Evolutionary conservation across 2,113 vertebrate species (phyloP).

Genomic region (Machaerirhynchus nigripectus): DNA sequence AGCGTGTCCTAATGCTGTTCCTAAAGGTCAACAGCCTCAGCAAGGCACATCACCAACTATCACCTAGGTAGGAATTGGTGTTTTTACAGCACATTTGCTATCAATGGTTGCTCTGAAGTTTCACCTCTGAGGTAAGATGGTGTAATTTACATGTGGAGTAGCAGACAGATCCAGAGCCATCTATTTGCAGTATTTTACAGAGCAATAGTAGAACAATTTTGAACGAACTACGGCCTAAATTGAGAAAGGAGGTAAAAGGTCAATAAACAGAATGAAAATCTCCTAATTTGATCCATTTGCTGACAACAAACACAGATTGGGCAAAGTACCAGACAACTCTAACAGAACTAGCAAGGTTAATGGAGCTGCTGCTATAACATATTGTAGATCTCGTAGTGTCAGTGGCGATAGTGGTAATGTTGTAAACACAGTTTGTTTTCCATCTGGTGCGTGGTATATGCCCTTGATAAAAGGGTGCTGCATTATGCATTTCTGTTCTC

Average conservation of each 20-base stretch:
- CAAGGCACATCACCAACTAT: rapidly evolving
- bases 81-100: background rate
- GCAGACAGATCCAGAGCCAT: background rate
- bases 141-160: background rate
- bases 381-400: slow-evolving; percentile 64
- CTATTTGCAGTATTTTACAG: background rate
- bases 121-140: background rate
- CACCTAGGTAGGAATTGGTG: rapidly evolving
- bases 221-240: slow-evolving; percentile 19
- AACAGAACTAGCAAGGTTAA: slow-evolving; percentile 66
- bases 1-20: rapidly evolving
- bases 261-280: slow-evolving; percentile 56
- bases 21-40: background rate
- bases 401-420: slow-evolving; percentile 52
- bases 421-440: slow-evolving; percentile 68
- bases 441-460: slow-evolving; percentile 58
- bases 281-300: slow-evolving; percentile 56
- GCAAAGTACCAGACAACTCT: slow-evolving; percentile 57
- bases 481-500: slow-evolving; percentile 26
- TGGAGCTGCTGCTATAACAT: slow-evolving; percentile 61
- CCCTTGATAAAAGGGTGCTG: slow-evolving; percentile 53
- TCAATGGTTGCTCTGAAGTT: background rate
- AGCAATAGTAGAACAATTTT: slow-evolving; percentile 17
- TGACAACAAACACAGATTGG: slow-evolving; percentile 63
- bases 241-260: slow-evolving; percentile 23